Evolutionary conservation across 2,113 vertebrate genomes (phyloP).

Genomic region (Microcebus lehilahytsara): DNA sequence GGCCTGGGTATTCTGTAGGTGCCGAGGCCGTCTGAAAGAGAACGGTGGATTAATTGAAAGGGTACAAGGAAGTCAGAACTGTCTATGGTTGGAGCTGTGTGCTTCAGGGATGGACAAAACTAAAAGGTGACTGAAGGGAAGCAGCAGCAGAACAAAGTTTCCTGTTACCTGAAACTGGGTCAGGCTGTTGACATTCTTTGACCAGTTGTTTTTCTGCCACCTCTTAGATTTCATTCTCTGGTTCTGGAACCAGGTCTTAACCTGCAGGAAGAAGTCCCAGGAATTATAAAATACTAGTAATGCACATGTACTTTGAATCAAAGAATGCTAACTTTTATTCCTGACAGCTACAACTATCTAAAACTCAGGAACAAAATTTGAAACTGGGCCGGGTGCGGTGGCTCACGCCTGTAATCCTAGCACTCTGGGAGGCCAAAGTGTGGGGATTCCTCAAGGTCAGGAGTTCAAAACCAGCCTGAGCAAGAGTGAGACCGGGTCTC

Average conservation of each 20-base stretch:
- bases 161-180: constrained; percentile 81
- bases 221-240: constrained; percentile 93
- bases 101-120: background rate
- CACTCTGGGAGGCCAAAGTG: too few species aligned
- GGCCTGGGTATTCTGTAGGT: constrained; percentile 56
- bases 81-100: background rate
- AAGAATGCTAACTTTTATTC: background rate
- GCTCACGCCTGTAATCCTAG: too few species aligned
- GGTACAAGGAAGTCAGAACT: background rate
- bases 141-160: background rate
- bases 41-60: background rate
- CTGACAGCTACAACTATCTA: too few species aligned
- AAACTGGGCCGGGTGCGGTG: too few species aligned
- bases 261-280: constrained; percentile 76
- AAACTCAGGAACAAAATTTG: background rate
- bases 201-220: constrained; percentile 90
- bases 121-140: background rate
- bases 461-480: too few species aligned
- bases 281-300: background rate
- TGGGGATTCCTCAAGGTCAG: too few species aligned
- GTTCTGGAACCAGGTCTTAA: constrained; percentile 97
- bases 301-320: too few species aligned
- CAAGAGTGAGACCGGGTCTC: too few species aligned
- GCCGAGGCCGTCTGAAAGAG: constrained; percentile 66
- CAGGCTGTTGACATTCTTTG: constrained; percentile 45